phyloP scores from a whole-genome alignment of 2,888 invertebrate genomes.

The Tolmerus cingulatus region DNA sequence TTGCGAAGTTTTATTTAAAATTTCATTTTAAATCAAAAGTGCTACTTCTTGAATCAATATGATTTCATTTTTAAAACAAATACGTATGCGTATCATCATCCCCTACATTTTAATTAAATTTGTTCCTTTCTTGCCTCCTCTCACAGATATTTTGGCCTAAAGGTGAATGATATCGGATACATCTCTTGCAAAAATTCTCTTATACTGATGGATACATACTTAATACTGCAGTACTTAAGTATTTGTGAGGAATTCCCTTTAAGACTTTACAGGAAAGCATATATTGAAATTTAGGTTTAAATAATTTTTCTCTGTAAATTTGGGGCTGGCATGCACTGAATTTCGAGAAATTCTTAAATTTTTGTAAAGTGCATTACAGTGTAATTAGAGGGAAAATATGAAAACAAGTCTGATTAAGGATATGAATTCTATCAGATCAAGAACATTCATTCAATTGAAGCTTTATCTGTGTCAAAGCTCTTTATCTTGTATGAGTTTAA shows the following conservation, averaged over 20 bases:
- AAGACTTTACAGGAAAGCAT: background rate
- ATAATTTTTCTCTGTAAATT: background rate
- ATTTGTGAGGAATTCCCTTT: background rate
- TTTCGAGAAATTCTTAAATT: background rate
- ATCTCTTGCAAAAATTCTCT: background rate
- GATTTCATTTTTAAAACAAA: no score
- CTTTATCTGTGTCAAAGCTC: background rate
- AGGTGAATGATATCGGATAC: background rate
- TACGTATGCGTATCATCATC: background rate
- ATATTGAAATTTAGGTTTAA: background rate
- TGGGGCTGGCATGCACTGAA: background rate
- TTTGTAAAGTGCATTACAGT: background rate
- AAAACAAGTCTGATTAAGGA: background rate
- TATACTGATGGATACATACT: background rate
- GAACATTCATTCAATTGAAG: slow-evolving; percentile 9
- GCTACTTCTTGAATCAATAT: no score
- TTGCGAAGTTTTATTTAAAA: no score
- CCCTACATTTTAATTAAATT: background rate
- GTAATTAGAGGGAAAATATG: background rate
- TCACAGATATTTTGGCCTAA: background rate
- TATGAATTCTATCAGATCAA: background rate
- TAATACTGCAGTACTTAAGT: background rate
- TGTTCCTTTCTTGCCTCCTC: background rate
- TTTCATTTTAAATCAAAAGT: no score
- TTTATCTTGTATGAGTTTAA: background rate